These are phyloP conservation scores for Barypeithes pellucidus DNA, from an alignment of 2,888 invertebrate species.

Conservation along the genomic window DNA sequence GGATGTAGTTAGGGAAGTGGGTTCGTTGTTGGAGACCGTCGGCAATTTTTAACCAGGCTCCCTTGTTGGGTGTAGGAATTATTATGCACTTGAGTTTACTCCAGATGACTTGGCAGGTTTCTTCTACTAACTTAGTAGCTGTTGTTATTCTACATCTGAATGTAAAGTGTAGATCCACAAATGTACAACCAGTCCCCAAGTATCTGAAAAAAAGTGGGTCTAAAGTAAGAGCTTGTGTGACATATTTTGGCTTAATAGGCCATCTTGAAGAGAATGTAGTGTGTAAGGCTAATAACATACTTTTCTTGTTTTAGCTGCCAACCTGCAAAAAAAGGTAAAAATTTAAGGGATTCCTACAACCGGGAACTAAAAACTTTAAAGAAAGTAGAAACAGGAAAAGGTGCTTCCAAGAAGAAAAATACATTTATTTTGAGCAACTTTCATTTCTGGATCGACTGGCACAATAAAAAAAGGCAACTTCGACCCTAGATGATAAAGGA, in stretches of 20 bases:
- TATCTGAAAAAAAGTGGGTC: slow-evolving; percentile 20
- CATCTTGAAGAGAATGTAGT: neutral
- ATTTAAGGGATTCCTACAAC: slow-evolving; percentile 21
- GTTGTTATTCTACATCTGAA: slow-evolving; percentile 19
- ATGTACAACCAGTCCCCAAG: slow-evolving; percentile 20
- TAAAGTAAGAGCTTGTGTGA: neutral
- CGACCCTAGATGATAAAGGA: slow-evolving; percentile 9
- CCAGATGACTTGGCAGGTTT: slow-evolving; percentile 24
- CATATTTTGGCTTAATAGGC: neutral
- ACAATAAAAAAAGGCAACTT: slow-evolving; percentile 16
- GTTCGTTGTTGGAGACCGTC: slow-evolving; percentile 21
- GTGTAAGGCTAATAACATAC: neutral
- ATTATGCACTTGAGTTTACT: slow-evolving; percentile 3
- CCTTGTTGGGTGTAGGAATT: slow-evolving; percentile 17
- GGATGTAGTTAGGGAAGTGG: slow-evolving; percentile 10
- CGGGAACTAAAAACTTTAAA: slow-evolving; percentile 34
- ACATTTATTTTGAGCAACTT: slow-evolving; percentile 37
- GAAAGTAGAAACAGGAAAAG: slow-evolving; percentile 36
- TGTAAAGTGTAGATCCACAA: slow-evolving; percentile 18
- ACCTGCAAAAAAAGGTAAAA: slow-evolving; percentile 16
- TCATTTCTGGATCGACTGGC: slow-evolving; percentile 25
- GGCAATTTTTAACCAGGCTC: slow-evolving; percentile 17
- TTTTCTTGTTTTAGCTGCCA: slow-evolving; percentile 13
- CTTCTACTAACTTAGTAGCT: slow-evolving; percentile 20
- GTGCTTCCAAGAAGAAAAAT: slow-evolving; percentile 34